Base-by-base conservation (phyloP, 2,888 invertebrate genomes). In the Ethmia dodecea region DNA sequence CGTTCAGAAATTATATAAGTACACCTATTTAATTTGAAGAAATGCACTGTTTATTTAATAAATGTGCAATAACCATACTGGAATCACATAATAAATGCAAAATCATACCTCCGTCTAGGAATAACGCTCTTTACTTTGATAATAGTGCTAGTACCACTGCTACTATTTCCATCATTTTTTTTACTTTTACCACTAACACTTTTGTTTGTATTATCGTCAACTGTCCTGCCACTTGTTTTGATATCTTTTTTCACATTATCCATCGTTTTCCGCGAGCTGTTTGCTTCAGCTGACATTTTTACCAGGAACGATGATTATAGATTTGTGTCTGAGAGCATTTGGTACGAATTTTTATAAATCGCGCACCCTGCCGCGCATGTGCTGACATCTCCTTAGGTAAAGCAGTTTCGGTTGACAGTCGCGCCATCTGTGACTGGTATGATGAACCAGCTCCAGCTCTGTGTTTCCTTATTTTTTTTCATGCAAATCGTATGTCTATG, bases 61-160 rank as follows among this genome's bases (percentile, higher is more conserved):
- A n/a, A n/a, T n/a, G n/a, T n/a, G n/a, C n/a, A n/a, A n/a, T n/a
- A n/a, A n/a, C n/a, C n/a, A n/a, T n/a, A n/a, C n/a, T n/a, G n/a
- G n/a, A n/a, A n/a, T n/a, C n/a, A 43, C 47, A 46, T 51, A 53
- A 53, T 52, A 40, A 32, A 50, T 28, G 48, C 38, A 45, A 47
- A 45, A 49, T 52, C 80, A 71, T 45, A 86, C 86, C 81, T 70
- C 57, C 69, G 65, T 52, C 79, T 74, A 37, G 86, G 86, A 52
- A 86, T 77, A 53, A 59, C 81, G 74, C 86, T 86, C 58, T 81
- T 83, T 41, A 86, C 86, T 81, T 81, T 81, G 29, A 86, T 84
- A 44, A 70, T 48, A 39, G 74, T 75, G 29, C 55, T 42, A 8
- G 5, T n/a, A n/a, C n/a, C n/a, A 54, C 55, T 60, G 41, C 49